Percentiles rank a stretch among this genome's conserved stretches.
Evolutionary conservation across 1,140 invertebrate genomes (phyloP).

Genomic region (Hycleus cichorii): DNA sequence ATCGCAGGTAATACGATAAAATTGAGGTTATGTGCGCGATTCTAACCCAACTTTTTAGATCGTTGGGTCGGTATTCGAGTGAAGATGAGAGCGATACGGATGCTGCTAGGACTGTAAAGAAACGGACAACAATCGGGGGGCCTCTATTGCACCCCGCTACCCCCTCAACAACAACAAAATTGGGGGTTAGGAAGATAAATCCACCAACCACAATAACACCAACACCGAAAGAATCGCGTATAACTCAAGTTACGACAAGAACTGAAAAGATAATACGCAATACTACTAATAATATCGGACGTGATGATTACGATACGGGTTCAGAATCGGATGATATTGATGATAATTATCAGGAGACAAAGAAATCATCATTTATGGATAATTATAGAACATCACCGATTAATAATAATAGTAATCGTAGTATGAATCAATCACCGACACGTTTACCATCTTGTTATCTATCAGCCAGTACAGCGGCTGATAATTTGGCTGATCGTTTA

Average conservation of each 20-base stretch:
- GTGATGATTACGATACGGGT: conserved; percentile 44
- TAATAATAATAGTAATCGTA: too few relatives aligned
- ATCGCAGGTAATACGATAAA: not conserved
- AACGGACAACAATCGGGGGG: conserved; percentile 43
- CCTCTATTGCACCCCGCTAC: conserved; percentile 43
- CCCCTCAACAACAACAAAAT: not conserved
- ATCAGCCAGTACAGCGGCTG: conserved; percentile 24
- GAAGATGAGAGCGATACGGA: conserved; percentile 48
- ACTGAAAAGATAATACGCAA: conserved; percentile 42
- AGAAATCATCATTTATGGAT: too few relatives aligned
- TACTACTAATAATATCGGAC: not conserved
- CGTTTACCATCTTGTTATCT: conserved; percentile 22
- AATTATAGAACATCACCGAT: too few relatives aligned
- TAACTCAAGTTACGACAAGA: conserved; percentile 21
- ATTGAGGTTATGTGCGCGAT: too few relatives aligned
- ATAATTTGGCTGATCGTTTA: conserved; percentile 43
- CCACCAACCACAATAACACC: conserved; percentile 3
- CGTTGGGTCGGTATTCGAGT: conserved; percentile 49
- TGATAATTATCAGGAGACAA: too few relatives aligned
- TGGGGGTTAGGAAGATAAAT: not conserved
- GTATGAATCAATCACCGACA: not conserved
- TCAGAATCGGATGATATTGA: conserved; percentile 44
- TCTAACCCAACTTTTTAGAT: conserved; percentile 32
- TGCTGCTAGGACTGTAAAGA: conserved; percentile 38
- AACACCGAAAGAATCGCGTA: conserved; percentile 13